Conservation (phyloP, 1,140 invertebrate species). For the Diuraphis noxia region DNA sequence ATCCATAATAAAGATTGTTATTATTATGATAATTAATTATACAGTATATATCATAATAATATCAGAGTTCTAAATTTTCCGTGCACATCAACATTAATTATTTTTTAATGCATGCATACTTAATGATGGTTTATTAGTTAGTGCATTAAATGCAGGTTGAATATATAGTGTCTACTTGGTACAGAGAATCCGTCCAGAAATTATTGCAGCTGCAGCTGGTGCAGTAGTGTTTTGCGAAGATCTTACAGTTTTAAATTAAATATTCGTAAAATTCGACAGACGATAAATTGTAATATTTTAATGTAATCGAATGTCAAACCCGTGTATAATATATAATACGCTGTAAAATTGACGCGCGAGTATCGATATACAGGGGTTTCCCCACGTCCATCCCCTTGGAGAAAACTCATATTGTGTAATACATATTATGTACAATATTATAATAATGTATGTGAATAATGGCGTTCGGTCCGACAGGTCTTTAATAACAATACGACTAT, state of each 20-base stretch:
- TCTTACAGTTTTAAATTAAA: neutral
- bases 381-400: neutral
- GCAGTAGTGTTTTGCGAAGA: neutral
- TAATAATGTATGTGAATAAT: conserved; percentile 11
- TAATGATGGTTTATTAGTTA: too few relatives aligned
- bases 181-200: neutral
- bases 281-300: neutral
- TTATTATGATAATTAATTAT: too few relatives aligned
- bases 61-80: too few relatives aligned
- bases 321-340: neutral
- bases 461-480: neutral
- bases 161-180: neutral
- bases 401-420: neutral
- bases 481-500: conserved; percentile 10
- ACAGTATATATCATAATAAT: too few relatives aligned
- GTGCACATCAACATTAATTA: too few relatives aligned
- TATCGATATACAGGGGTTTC: neutral
- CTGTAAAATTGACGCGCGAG: neutral
- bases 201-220: neutral
- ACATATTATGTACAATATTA: neutral
- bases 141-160: too few relatives aligned
- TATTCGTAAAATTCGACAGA: neutral
- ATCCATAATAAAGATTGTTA: too few relatives aligned
- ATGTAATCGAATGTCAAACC: conserved; percentile 7
- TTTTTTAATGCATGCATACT: too few relatives aligned